Evolutionary conservation across 2,888 invertebrate species (phyloP), one percentile per base, ranked within the genome.

Genomic region (Shargacucullia verbasci): DNA sequence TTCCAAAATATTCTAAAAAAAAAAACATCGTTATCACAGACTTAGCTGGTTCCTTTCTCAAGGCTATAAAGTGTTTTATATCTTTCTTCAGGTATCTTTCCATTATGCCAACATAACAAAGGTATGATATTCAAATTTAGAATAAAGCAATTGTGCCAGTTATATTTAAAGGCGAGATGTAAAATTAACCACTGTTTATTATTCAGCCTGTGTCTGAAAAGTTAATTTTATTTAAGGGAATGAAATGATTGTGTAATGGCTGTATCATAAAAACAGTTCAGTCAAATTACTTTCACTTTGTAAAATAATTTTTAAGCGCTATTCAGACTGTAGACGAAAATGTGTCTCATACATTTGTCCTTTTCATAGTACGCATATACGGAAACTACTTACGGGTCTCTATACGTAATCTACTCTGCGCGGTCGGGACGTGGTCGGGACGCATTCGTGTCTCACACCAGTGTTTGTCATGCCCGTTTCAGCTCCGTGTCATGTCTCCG

Each of bases 181-280:
- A 62, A 79, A 84, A 81, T 82, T 79, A 82, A 80, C 70, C 70
- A 73, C 76, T 75, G 83, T 76, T 86, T 80, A 81, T 81, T 83
- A 88, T 87, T 86, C 86, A 70, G 59, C 56, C 60, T 73, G 77
- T 75, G 71, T 63, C 56, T 59, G 67, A 60, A 61, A 62, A 73
- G 61, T 75, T 86, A 86, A 88, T 88, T 90, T 89, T 85, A 86
- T 89, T 87, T 82, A 79, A 82, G 80, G 82, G 69, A 76, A 83
- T 89, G 86, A 89, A 90, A 64, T 64, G 13, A 83, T 84, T 84
- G 59, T 73, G 74, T 85, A 85, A 88, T 87, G 85, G 84, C 76
- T 84, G 79, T 85, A 83, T 84, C 83, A 81, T 87, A 84, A 84
- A 82, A 79, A 66, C 48, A 52, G 52, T 40, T 45, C 56, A 33